Conservation (phyloP, 2,888 invertebrate genomes). For the Heliconius ethilla region DNA sequence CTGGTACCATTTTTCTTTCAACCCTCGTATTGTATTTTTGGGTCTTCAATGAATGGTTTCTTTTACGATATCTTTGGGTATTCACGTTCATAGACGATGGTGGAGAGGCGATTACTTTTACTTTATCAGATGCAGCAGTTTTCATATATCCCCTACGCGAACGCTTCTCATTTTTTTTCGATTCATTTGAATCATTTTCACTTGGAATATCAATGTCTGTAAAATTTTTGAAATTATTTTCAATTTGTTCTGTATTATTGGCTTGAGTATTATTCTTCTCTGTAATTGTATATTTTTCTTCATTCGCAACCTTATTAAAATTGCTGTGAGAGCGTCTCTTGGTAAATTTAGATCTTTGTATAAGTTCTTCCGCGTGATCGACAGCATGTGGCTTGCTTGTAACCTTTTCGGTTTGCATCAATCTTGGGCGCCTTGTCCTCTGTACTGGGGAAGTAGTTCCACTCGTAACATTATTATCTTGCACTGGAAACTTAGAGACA, state of each 20-base stretch:
- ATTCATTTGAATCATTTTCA: slow-evolving; percentile 10
- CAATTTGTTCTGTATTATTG: not conserved
- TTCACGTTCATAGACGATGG: not conserved
- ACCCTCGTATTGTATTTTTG: not conserved
- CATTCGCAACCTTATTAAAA: not conserved
- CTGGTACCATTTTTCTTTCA: slow-evolving; percentile 6
- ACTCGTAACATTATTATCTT: not conserved
- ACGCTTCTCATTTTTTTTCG: not conserved
- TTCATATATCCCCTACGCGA: not conserved
- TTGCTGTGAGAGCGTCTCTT: not conserved
- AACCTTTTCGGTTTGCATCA: slow-evolving; percentile 7
- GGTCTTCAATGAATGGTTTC: not conserved
- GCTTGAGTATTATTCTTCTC: not conserved
- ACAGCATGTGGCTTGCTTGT: not conserved
- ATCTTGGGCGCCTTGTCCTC: slow-evolving; percentile 12
- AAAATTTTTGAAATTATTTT: not conserved
- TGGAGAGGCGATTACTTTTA: not conserved
- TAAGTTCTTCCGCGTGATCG: not conserved
- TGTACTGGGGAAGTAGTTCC: not conserved
- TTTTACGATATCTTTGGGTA: slow-evolving; percentile 2
- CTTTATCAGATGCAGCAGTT: slow-evolving; percentile 18
- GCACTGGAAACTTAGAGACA: not conserved
- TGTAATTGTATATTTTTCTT: not conserved
- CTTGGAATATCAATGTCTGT: slow-evolving; percentile 2
- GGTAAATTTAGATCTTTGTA: not conserved